These are phyloP conservation scores for Cheilosia pagana DNA, from an alignment of 2,888 invertebrate genomes.

Conservation along the genomic window DNA sequence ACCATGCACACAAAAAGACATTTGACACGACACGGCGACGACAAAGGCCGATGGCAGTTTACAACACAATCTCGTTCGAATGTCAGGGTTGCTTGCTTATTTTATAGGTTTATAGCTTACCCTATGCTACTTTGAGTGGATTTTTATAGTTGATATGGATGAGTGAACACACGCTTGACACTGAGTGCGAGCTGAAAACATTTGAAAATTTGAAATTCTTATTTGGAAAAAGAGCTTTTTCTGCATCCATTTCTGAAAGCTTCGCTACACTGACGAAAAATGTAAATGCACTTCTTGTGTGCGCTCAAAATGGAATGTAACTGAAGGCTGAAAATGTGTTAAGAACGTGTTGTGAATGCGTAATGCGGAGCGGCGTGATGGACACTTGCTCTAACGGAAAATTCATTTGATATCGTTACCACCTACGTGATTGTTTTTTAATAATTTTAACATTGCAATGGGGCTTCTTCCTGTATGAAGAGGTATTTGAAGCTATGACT, in stretches of 20 bases:
- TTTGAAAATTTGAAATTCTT: constrained; percentile 24
- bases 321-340: constrained; percentile 57
- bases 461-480: constrained; percentile 11
- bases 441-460: constrained; percentile 13
- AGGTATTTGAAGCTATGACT: background rate
- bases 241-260: constrained; percentile 25
- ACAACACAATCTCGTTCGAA: constrained; percentile 55
- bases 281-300: constrained; percentile 19
- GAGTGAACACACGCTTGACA: constrained; percentile 53
- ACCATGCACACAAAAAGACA: constrained; percentile 16
- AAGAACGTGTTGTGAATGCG: constrained; percentile 53
- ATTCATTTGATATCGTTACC: constrained; percentile 28
- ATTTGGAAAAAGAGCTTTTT: constrained; percentile 20
- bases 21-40: background rate
- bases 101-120: constrained; percentile 11
- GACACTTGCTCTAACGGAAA: constrained; percentile 46
- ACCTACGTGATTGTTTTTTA: constrained; percentile 24
- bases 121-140: background rate
- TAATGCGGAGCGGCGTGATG: constrained; percentile 20
- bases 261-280: constrained; percentile 43
- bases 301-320: constrained; percentile 41
- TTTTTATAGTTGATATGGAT: constrained; percentile 30
- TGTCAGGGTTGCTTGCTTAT: constrained; percentile 62
- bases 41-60: background rate
- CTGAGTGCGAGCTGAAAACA: constrained; percentile 39